A percentile compares a stretch with the other conserved stretches of the same genome.
Evolutionary conservation across 2,888 invertebrate species (phyloP).

Genomic region (Limnephilus lunatus): DNA sequence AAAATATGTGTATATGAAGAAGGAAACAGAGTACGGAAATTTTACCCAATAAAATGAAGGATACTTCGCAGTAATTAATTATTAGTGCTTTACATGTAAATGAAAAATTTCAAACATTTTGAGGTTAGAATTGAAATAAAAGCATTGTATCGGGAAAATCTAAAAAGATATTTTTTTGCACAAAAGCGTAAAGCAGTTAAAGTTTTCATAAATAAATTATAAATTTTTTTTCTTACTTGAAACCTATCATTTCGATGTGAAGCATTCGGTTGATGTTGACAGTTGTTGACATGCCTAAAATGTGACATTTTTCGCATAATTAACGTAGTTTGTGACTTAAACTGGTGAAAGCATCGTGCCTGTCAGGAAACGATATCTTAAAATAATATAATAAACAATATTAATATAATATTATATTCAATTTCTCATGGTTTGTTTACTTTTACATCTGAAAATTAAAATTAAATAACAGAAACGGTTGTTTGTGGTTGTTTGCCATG

Average conservation of each 20-base stretch:
- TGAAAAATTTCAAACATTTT: not conserved
- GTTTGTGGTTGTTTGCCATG: slow-evolving; percentile 26
- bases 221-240: slow-evolving; percentile 36
- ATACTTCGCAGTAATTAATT: not conserved
- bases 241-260: slow-evolving; percentile 17
- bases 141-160: not conserved
- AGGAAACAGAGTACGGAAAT: too few relatives aligned
- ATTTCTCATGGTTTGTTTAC: not conserved
- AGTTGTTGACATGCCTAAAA: slow-evolving; percentile 26
- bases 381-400: not conserved
- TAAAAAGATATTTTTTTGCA: not conserved
- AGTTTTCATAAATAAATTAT: not conserved
- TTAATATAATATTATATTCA: not conserved
- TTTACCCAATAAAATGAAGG: not conserved
- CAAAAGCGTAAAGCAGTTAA: not conserved
- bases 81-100: not conserved
- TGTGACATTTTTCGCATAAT: not conserved
- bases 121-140: not conserved
- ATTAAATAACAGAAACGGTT: not conserved
- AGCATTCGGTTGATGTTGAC: slow-evolving; percentile 14
- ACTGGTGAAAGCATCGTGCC: not conserved
- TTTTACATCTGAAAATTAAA: not conserved
- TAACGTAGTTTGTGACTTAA: not conserved
- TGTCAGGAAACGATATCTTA: not conserved
- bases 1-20: too few relatives aligned